Evolutionary conservation across 2,888 invertebrate species (phyloP).

Genomic region (Drosophila picticornis): DNA sequence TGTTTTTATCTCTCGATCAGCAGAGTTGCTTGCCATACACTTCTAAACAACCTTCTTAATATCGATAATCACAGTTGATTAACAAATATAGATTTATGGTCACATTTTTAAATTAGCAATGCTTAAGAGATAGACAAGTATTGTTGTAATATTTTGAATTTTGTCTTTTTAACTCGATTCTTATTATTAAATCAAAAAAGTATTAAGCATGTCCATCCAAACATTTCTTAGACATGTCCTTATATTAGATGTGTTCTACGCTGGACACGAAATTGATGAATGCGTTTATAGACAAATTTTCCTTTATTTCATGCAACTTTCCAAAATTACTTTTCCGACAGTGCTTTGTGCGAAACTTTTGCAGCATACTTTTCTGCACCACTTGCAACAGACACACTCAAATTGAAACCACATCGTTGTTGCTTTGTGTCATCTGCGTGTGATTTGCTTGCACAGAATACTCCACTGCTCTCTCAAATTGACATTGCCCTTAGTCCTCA

Average conservation of each 20-base stretch:
- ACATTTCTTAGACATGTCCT: not conserved
- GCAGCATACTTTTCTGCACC: slow-evolving; percentile 61
- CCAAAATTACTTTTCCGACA: not conserved
- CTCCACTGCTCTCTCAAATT: not conserved
- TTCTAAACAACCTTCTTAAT: not conserved
- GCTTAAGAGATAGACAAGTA: accelerated
- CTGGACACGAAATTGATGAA: not conserved
- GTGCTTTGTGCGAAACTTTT: slow-evolving; percentile 36
- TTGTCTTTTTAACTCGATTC: not conserved
- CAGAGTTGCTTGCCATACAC: not conserved
- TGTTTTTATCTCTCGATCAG: not conserved
- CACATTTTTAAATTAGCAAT: not conserved
- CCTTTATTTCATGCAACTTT: not conserved
- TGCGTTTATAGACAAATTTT: not conserved
- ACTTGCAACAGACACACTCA: slow-evolving; percentile 30
- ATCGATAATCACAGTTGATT: not conserved
- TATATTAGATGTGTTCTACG: not conserved
- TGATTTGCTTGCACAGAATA: slow-evolving; percentile 26
- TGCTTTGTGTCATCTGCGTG: slow-evolving; percentile 5
- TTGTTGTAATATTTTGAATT: not conserved
- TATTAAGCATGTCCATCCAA: not conserved
- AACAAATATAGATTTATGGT: not conserved
- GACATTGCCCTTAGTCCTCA: not conserved
- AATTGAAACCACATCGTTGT: slow-evolving; percentile 27
- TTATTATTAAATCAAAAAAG: not conserved